Evolutionary conservation across 2,888 invertebrate species (phyloP), one percentile per base, ranked within the genome.

Genomic region (Andrena flavipes): DNA sequence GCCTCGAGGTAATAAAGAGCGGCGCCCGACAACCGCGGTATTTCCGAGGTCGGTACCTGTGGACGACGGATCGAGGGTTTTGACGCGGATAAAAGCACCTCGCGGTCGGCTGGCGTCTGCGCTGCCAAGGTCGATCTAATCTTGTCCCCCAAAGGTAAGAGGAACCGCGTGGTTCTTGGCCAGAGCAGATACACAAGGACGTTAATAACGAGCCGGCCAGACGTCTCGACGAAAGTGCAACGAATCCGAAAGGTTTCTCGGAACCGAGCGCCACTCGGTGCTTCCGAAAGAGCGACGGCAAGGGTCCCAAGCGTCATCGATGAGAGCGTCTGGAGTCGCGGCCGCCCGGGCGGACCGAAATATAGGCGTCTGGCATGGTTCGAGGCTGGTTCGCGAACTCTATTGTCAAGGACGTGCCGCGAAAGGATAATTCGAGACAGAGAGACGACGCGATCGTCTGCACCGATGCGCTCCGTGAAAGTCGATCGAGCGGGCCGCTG

Each of bases 91-190:
- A 35, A 81, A 82, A 81, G 48, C 48, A 63, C 70, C 51, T 30
- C 42, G 78, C 42, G 72, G 70, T 20, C 60, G 59, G 69, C 16
- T 23, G 42, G 26, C 60, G 63, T 67, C 75, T 35, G 80, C 85
- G 85, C 72, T 83, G 85, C 78, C 87, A 87, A 87, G 87, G 87
- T 75, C 87, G 74, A 75, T 86, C 86, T 87, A 88, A 87, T 81
- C 79, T 77, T 79, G 84, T 80, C 35, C 68, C 49, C 49, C 33
- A 35, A 70, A 75, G 76, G 73, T 79, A 35, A 73, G 68, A 63
- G 64, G 56, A 78, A 71, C 74, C 78, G 62, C 64, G 63, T 62
- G 64, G 56, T 49, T 49, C 48, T 71, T 23, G 33, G 67, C 23
- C 69, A 10, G 60, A n/a, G 35, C 60, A 26, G 30, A 23, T 33